Percentiles rank a stretch among this genome's conserved stretches.
phyloP scores from a whole-genome alignment of 2,888 invertebrate genomes.

The Epinotia bilunana region DNA sequence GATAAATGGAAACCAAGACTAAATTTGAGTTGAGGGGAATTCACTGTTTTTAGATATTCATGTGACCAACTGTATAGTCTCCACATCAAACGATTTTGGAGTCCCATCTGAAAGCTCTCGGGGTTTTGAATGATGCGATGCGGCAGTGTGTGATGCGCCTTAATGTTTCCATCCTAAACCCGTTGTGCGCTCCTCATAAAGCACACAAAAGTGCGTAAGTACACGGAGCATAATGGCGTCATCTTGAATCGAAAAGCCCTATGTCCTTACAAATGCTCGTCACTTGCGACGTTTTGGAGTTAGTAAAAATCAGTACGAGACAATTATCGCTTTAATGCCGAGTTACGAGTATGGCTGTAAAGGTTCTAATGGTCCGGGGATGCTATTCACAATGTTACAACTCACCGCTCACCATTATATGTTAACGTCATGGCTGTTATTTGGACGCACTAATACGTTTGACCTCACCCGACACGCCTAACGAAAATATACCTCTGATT shows the following conservation, averaged over 20 bases:
- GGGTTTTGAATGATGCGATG: no score
- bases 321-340: constrained; percentile 17
- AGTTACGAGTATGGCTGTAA: constrained; percentile 13
- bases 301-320: background rate
- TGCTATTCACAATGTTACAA: background rate
- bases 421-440: background rate
- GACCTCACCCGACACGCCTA: no score
- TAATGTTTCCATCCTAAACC: background rate
- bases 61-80: no score
- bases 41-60: no score
- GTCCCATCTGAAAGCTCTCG: no score
- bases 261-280: background rate
- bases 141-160: no score
- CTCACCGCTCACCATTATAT: background rate
- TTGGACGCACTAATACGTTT: no score
- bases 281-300: background rate
- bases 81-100: no score
- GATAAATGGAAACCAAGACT: no score
- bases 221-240: background rate
- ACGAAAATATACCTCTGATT: no score
- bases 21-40: no score
- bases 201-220: constrained; percentile 2
- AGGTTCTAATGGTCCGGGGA: background rate
- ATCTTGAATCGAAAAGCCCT: background rate
- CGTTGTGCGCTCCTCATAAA: background rate